Evolutionary conservation across 1,140 invertebrate species (phyloP).

Genomic region (Spodoptera litura): DNA sequence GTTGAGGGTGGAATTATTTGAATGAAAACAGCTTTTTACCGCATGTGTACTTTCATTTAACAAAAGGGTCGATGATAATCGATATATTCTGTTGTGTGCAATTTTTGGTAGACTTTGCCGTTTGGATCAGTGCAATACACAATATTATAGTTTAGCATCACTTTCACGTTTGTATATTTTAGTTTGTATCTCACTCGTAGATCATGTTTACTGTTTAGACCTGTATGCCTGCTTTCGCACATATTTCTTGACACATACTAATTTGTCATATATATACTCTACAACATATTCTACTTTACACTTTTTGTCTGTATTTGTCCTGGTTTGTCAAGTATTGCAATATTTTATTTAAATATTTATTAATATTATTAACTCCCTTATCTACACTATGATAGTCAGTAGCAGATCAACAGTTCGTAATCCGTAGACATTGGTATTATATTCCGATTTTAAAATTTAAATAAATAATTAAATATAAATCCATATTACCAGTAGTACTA

Average conservation of each 20-base stretch:
- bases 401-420: slow-evolving; percentile 16
- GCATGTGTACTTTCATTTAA: neutral
- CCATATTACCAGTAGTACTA: slow-evolving; percentile 9
- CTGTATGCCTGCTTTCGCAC: slow-evolving; percentile 19
- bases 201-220: slow-evolving; percentile 7
- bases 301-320: neutral
- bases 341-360: slow-evolving; percentile 2
- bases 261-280: neutral
- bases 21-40: slow-evolving; percentile 4
- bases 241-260: neutral
- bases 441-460: neutral
- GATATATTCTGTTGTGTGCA: neutral
- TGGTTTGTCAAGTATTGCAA: neutral
- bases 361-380: neutral
- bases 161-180: slow-evolving; percentile 11
- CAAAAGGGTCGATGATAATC: neutral
- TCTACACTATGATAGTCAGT: slow-evolving; percentile 27
- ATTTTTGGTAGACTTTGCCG: slow-evolving; percentile 7
- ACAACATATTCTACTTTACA: slow-evolving; percentile 14
- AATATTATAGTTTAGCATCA: neutral
- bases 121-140: neutral
- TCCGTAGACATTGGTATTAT: neutral
- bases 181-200: neutral
- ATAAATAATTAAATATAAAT: neutral
- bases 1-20: slow-evolving; percentile 36